These are phyloP conservation scores for Aspidapion aeneum DNA, from an alignment of 2,888 invertebrate species.

Conservation along the genomic window DNA sequence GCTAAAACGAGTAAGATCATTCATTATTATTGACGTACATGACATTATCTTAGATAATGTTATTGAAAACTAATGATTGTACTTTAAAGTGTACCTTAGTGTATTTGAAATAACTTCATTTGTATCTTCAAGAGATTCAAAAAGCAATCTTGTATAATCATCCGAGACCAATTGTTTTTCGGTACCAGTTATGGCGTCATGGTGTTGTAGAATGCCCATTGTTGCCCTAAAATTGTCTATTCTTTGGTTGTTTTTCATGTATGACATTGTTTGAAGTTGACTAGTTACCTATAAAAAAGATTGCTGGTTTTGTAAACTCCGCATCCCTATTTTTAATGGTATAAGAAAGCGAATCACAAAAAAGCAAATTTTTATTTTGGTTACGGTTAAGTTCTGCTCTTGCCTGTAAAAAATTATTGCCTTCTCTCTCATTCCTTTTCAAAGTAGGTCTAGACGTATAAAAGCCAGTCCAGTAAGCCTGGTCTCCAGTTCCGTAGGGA, in stretches of 20 bases:
- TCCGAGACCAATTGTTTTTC: constrained; percentile 78
- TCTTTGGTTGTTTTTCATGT: not conserved
- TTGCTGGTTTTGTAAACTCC: no score
- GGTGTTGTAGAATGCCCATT: constrained; percentile 83
- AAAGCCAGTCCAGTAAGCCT: constrained; percentile 73
- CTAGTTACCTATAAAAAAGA: constrained; percentile 57
- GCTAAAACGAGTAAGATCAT: constrained; percentile 1
- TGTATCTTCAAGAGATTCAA: constrained; percentile 54
- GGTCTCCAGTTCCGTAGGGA: constrained; percentile 61
- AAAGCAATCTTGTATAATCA: constrained; percentile 78
- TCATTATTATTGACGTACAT: no score
- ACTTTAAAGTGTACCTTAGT: no score
- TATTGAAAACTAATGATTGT: no score
- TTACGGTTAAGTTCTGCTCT: not conserved
- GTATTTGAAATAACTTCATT: not conserved
- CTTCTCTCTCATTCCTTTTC: constrained; percentile 51
- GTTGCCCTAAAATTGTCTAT: constrained; percentile 50
- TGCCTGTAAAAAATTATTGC: constrained; percentile 56
- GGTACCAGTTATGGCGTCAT: constrained; percentile 85
- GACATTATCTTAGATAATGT: no score
- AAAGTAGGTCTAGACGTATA: constrained; percentile 58
- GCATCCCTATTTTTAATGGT: no score
- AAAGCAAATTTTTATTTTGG: no score
- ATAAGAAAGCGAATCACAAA: no score
- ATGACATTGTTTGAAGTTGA: constrained; percentile 63